phyloP scores from a whole-genome alignment of 2,888 invertebrate genomes.

The Pterostichus madidus region DNA sequence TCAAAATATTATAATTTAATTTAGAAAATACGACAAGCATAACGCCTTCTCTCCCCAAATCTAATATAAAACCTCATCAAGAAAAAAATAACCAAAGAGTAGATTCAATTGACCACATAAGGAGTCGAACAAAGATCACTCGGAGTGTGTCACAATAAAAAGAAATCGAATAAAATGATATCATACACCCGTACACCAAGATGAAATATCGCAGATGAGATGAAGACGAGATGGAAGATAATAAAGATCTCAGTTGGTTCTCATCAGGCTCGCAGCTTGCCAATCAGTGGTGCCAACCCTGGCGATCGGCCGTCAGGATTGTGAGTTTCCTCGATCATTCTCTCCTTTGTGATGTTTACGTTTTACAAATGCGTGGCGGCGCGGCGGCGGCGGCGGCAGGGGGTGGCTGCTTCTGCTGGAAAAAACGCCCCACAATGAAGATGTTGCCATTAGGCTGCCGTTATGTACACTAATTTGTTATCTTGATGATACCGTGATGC shows the following conservation, averaged over 20 bases:
- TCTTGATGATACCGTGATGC: conserved; percentile 65
- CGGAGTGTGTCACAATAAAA: conserved; percentile 54
- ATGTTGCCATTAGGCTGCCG: conserved; percentile 66
- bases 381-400: neutral
- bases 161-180: conserved; percentile 60
- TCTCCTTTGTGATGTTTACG: conserved; percentile 62
- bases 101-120: conserved; percentile 63
- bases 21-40: neutral
- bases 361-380: conserved; percentile 56
- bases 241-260: conserved; percentile 76
- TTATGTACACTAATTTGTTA: conserved; percentile 66
- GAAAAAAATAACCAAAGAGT: conserved; percentile 27
- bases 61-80: conserved; percentile 37
- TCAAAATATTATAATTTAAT: conserved; percentile 5
- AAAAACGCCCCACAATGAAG: conserved; percentile 66
- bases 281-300: conserved; percentile 73
- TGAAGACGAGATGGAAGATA: conserved; percentile 69
- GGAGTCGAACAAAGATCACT: conserved; percentile 59
- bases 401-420: neutral
- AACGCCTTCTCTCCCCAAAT: conserved; percentile 16
- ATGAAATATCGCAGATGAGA: conserved; percentile 13
- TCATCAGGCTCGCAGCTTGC: conserved; percentile 76
- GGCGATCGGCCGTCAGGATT: conserved; percentile 45
- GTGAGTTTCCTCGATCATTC: conserved; percentile 45
- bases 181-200: conserved; percentile 15